Percentiles rank a stretch among this genome's conserved stretches.
Conservation (phyloP, 2,797 vertebrate genomes). For the Chiroxiphia lanceolata region DNA sequence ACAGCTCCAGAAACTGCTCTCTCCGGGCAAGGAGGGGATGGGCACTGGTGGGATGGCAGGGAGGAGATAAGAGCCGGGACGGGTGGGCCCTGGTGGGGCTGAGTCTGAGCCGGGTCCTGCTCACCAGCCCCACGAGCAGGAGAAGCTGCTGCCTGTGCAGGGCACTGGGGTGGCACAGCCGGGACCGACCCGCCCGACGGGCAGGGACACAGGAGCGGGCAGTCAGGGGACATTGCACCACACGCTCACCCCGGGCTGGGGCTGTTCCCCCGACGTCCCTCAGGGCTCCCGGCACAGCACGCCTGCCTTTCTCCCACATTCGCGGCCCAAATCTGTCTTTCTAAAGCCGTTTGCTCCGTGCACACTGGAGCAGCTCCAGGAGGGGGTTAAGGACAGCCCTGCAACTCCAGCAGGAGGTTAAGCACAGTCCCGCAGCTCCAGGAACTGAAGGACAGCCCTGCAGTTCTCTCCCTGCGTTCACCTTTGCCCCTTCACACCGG, state of each 20-base stretch:
- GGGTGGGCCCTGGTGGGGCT: background rate
- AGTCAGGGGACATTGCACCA: background rate
- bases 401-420: background rate
- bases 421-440: background rate
- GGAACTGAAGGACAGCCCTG: background rate
- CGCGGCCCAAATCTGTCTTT: background rate
- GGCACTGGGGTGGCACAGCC: background rate
- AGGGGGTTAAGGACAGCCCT: background rate
- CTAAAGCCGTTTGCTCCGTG: background rate
- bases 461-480: background rate
- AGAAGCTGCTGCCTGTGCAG: background rate
- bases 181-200: background rate
- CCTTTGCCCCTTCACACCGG: background rate
- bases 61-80: background rate
- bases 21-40: background rate
- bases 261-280: no score
- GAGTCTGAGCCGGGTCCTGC: background rate
- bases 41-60: background rate
- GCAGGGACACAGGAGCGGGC: rapidly evolving
- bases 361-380: background rate
- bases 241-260: background rate
- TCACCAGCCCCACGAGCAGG: rapidly evolving
- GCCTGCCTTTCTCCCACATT: rapidly evolving
- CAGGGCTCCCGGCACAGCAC: background rate
- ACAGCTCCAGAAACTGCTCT: background rate